Base-by-base conservation (phyloP, 53 echinoderm and acorn worm genomes). In the Crossaster papposus region DNA sequence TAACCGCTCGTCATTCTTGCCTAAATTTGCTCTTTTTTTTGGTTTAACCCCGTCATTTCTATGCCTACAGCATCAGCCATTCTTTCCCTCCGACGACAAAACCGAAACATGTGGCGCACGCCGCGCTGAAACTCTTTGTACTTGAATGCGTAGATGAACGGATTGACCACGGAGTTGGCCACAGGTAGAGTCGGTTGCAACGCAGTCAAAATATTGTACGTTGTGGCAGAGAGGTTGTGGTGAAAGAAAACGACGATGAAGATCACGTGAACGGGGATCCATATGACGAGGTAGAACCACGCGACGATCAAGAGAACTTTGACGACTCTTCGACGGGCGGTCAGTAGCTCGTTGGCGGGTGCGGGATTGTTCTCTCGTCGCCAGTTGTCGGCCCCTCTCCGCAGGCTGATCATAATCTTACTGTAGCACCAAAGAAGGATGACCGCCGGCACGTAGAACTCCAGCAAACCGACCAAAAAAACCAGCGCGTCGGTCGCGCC, bases 101-200 rank as follows among this genome's bases (percentile, higher is more conserved):
- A 38, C 7, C 64, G 64, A 34, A 81, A 62, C 20, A 81, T 70
- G 38, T 65, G 11, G 12, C 83, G 83, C 71, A 83, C 37, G 23
- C 83, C 83, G 10, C 68, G 68, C 70, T 50, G 83, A 65, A 83
- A 83, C 6, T 83, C 65, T 44, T 83, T 83, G 70, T 83, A 83
- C 83, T 83, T 83, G 70, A 83, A 83, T 10, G 83, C 83, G 54
- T 83, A 83, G 37, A 65, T 30, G 44, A 83, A 83, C 15, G 83
- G 83, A 50, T 83, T 83, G 22, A 83, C 37, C 36, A 83, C 68
- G 2, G 83, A 65, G 44, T 83, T 83, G 23, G 38, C 14, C n/a
- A 37, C 44, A 1, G 70, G 50, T 24, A 70, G 13, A 13, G 83
- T 83, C 28, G 51, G 38, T 26, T 70, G n/a, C 15, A 83, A 13